A percentile compares a stretch with the other conserved stretches of the same genome.
Evolutionary conservation across 2,113 vertebrate genomes (phyloP).

Genomic region (Formicarius rufipectus): DNA sequence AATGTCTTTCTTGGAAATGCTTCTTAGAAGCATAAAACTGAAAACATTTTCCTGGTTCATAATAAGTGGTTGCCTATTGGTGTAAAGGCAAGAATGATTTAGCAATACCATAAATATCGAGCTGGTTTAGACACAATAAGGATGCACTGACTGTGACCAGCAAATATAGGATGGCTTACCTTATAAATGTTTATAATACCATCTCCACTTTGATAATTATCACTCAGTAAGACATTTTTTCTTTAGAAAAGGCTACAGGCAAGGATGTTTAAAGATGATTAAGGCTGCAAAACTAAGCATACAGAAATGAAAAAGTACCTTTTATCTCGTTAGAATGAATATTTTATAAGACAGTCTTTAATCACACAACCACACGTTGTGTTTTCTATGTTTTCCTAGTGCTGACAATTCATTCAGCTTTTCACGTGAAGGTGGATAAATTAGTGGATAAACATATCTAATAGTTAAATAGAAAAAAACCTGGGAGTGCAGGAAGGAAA

Average conservation of each 20-base stretch:
- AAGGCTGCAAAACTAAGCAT: neutral
- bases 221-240: neutral
- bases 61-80: neutral
- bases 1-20: conserved; percentile 55
- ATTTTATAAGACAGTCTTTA: neutral
- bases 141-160: neutral
- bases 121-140: neutral
- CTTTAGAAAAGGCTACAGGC: neutral
- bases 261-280: neutral
- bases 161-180: neutral
- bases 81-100: neutral
- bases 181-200: neutral
- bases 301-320: neutral
- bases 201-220: neutral
- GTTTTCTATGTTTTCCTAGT: neutral
- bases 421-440: neutral
- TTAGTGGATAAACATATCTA: neutral
- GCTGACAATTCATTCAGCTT: neutral
- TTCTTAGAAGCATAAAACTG: conserved; percentile 19
- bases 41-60: neutral
- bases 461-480: neutral
- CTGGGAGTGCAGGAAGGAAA: neutral
- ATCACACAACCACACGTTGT: neutral
- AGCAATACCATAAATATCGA: neutral
- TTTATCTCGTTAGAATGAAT: neutral